A percentile compares a stretch with the other conserved stretches of the same genome.
Conservation (phyloP, 2,888 invertebrate species). For the Achlya flavicornis region DNA sequence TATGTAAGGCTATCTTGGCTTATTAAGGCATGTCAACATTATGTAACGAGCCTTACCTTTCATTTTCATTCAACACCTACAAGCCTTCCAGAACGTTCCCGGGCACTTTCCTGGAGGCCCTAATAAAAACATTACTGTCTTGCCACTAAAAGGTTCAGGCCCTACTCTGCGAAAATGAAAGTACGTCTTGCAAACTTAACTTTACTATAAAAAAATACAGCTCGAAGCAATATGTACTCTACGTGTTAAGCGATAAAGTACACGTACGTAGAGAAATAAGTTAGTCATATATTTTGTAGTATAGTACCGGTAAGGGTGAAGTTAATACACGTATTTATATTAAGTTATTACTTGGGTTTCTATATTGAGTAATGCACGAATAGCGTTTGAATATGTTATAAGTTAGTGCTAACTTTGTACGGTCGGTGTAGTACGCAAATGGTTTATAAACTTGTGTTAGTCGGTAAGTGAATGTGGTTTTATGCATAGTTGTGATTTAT, state of each 20-base stretch:
- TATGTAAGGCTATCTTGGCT: not conserved
- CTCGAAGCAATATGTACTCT: not conserved
- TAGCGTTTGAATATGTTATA: not conserved
- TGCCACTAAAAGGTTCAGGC: constrained; percentile 38
- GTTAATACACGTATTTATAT: constrained; percentile 6
- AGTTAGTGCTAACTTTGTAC: not conserved
- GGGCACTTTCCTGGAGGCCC: constrained; percentile 9
- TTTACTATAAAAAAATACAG: constrained; percentile 18
- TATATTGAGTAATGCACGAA: constrained; percentile 3
- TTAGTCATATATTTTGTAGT: not conserved
- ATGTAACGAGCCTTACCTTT: constrained; percentile 3
- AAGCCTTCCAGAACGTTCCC: not conserved
- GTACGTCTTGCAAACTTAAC: constrained; percentile 24
- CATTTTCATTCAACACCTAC: not conserved
- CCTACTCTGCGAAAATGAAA: constrained; percentile 23
- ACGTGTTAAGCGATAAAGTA: not conserved
- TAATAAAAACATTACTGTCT: constrained; percentile 39
- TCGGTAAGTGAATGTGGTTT: not conserved
- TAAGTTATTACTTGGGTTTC: constrained; percentile 6
- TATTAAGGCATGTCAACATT: constrained; percentile 1
- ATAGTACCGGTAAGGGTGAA: not conserved
- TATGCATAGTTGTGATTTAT: not conserved
- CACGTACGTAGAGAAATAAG: not conserved
- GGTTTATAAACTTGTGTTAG: not conserved
- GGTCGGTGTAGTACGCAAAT: not conserved